These are phyloP conservation scores for Asbolus verrucosus DNA, from an alignment of 1,140 invertebrate species.

Conservation along the genomic window DNA sequence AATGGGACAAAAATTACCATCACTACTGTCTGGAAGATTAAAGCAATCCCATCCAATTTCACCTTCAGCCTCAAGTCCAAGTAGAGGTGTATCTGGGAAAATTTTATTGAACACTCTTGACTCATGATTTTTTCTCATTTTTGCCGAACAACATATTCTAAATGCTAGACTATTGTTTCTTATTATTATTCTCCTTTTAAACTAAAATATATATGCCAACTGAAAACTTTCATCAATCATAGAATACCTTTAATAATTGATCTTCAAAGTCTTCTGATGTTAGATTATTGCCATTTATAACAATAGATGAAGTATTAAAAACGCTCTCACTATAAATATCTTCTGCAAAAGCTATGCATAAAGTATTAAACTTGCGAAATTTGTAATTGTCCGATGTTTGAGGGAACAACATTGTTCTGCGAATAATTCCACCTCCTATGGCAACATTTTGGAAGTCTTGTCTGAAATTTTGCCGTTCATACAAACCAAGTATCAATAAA, in stretches of 20 bases:
- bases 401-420: constrained; percentile 50
- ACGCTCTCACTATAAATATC: constrained; percentile 33
- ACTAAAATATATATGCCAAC: constrained; percentile 49
- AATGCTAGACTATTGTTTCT: constrained; percentile 52
- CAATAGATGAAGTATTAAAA: constrained; percentile 55
- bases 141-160: constrained; percentile 54
- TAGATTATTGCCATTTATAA: constrained; percentile 52
- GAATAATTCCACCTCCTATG: constrained; percentile 55
- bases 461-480: constrained; percentile 40
- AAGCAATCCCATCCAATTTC: constrained; percentile 58
- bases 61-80: constrained; percentile 54
- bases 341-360: constrained; percentile 54
- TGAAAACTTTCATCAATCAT: neutral
- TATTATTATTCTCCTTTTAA: constrained; percentile 50
- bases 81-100: constrained; percentile 53
- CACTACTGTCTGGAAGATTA: neutral
- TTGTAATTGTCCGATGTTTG: constrained; percentile 7
- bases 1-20: no score
- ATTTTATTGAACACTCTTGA: constrained; percentile 52
- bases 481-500: constrained; percentile 1
- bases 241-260: constrained; percentile 49
- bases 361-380: neutral
- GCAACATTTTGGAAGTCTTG: constrained; percentile 47
- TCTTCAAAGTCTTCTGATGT: constrained; percentile 53
- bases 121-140: constrained; percentile 50